These are phyloP conservation scores for Muraenolepis orangiensis DNA, from an alignment of 2,797 vertebrate genomes.

Conservation along the genomic window DNA sequence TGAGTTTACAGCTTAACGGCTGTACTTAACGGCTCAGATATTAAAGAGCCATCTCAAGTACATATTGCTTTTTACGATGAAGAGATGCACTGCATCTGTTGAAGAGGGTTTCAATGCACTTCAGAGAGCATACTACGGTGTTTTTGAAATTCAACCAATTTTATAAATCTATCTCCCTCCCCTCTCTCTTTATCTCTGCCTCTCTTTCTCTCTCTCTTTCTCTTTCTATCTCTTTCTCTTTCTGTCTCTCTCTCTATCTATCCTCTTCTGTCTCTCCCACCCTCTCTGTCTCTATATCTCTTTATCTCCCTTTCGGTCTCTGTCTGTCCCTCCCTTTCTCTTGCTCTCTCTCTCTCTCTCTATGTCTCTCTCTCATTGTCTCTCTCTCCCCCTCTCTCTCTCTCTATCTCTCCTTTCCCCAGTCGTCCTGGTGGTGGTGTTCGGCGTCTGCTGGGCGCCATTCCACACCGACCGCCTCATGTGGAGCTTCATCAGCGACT, in stretches of 20 bases:
- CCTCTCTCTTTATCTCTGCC: neutral
- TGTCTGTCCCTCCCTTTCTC: too few relatives aligned
- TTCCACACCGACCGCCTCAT: constrained; percentile 90
- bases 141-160: neutral
- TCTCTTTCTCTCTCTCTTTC: neutral
- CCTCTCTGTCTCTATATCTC: neutral
- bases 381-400: neutral
- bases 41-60: neutral
- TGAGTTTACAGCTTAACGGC: neutral
- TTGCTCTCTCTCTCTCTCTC: too few relatives aligned
- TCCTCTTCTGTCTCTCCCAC: neutral
- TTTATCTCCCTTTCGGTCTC: neutral
- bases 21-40: neutral
- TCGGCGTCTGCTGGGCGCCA: constrained; percentile 92
- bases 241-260: neutral
- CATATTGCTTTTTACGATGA: neutral
- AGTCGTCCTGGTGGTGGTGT: constrained; percentile 91
- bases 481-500: constrained; percentile 85
- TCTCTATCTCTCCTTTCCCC: constrained; percentile 13
- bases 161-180: neutral
- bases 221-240: too few relatives aligned
- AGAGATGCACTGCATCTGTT: neutral
- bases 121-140: neutral
- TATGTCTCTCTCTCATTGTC: neutral
- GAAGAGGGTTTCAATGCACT: neutral